A percentile compares a stretch with the other conserved stretches of the same genome.
These are phyloP conservation scores for Sebastes kiyomatsui DNA, from an alignment of 2,797 vertebrate species.

Conservation along the genomic window DNA sequence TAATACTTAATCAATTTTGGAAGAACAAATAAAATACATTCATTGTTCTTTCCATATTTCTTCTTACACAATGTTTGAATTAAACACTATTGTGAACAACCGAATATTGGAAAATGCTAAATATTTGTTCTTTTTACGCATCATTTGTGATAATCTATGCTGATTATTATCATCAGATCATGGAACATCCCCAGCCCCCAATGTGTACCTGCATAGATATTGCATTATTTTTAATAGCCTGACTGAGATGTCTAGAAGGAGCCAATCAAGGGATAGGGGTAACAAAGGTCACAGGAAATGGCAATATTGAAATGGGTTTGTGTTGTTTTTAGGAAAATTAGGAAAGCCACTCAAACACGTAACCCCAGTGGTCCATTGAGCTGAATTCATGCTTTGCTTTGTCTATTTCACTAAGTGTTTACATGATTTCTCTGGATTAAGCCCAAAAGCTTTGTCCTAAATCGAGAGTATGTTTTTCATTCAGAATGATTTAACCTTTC, in stretches of 20 bases:
- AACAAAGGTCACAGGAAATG: conserved; percentile 3
- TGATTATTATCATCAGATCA: not conserved
- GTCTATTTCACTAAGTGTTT: conserved; percentile 25
- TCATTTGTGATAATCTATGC: not conserved
- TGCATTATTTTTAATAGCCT: not conserved
- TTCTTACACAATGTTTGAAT: not conserved
- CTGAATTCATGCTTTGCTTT: not conserved
- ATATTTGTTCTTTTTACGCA: not conserved
- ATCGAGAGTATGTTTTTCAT: conserved; percentile 4
- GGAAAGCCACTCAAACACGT: not conserved
- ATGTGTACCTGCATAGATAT: not conserved
- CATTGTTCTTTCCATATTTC: not conserved
- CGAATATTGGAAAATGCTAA: not conserved
- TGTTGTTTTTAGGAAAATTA: conserved; percentile 17
- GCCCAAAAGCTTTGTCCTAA: conserved; percentile 16
- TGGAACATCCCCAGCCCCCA: not conserved
- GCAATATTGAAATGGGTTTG: conserved; percentile 5
- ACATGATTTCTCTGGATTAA: conserved; percentile 19
- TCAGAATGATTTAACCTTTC: conserved; percentile 36
- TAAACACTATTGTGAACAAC: accelerated
- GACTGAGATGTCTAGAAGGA: not conserved
- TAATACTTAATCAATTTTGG: not conserved
- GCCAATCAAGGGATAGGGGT: not conserved
- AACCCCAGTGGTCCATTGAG: not conserved
- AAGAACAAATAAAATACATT: not conserved